phyloP scores from a whole-genome alignment of 1,140 invertebrate species.

The Andrena cerasifolii region DNA sequence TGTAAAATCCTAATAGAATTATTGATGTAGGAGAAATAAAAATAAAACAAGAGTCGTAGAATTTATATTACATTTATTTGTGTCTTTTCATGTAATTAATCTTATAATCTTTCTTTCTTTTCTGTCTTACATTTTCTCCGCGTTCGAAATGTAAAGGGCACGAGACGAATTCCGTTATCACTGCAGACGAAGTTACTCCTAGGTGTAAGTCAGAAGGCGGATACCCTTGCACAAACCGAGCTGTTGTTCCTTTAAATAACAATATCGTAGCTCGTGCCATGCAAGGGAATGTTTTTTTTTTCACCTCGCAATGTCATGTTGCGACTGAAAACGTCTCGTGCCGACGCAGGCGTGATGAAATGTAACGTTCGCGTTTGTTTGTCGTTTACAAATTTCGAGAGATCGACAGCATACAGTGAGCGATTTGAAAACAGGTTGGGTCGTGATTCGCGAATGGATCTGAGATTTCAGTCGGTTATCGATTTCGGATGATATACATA shows the following conservation, averaged over 20 bases:
- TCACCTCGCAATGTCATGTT: constrained; percentile 25
- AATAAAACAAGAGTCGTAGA: constrained; percentile 66
- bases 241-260: constrained; percentile 50
- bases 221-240: constrained; percentile 53
- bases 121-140: constrained; percentile 28
- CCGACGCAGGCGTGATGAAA: constrained; percentile 58
- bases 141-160: constrained; percentile 54
- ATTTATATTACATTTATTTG: constrained; percentile 82
- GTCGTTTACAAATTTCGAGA: constrained; percentile 40
- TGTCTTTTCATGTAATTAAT: constrained; percentile 74
- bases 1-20: neutral
- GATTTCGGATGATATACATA: constrained; percentile 3
- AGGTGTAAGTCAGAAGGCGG: constrained; percentile 13
- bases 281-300: constrained; percentile 39
- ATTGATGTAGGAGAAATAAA: constrained; percentile 18
- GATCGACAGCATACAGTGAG: constrained; percentile 13
- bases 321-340: constrained; percentile 61
- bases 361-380: constrained; percentile 34
- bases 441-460: constrained; percentile 31
- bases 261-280: constrained; percentile 26
- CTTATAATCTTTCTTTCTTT: constrained; percentile 61
- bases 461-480: constrained; percentile 30
- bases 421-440: constrained; percentile 25
- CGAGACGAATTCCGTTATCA: constrained; percentile 44
- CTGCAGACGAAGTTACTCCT: constrained; percentile 30